phyloP scores from a whole-genome alignment of 2,113 vertebrate genomes.

The Phyllostomus hastatus region DNA sequence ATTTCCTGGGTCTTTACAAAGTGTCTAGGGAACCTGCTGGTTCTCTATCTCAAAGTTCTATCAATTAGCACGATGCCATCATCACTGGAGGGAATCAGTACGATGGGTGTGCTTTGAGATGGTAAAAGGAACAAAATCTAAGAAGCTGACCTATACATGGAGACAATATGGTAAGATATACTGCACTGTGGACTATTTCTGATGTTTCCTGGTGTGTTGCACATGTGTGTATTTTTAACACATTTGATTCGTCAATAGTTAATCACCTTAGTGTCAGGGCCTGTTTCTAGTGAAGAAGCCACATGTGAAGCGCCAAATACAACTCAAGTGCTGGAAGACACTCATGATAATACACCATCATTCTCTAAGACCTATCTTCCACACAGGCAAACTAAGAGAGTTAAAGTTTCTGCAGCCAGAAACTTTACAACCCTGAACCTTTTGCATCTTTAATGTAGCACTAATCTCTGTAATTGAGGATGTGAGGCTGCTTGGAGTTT shows the following conservation, averaged over 20 bases:
- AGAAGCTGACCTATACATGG: background rate
- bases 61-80: background rate
- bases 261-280: background rate
- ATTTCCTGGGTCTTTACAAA: background rate
- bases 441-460: background rate
- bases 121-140: conserved; percentile 32
- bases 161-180: background rate
- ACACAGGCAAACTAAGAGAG: background rate
- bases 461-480: background rate
- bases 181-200: background rate
- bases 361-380: background rate
- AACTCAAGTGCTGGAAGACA: background rate
- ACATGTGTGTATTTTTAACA: background rate
- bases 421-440: background rate
- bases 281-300: background rate
- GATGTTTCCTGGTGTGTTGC: background rate
- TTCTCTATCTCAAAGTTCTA: conserved; percentile 15
- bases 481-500: background rate
- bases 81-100: background rate
- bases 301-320: background rate
- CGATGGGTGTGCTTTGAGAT: background rate
- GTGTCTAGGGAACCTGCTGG: background rate
- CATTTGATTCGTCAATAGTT: background rate
- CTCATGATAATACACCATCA: background rate
- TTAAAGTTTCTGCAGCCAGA: background rate